phyloP scores from a whole-genome alignment of 1,140 invertebrate species.

The Anagrus nilaparvatae region DNA sequence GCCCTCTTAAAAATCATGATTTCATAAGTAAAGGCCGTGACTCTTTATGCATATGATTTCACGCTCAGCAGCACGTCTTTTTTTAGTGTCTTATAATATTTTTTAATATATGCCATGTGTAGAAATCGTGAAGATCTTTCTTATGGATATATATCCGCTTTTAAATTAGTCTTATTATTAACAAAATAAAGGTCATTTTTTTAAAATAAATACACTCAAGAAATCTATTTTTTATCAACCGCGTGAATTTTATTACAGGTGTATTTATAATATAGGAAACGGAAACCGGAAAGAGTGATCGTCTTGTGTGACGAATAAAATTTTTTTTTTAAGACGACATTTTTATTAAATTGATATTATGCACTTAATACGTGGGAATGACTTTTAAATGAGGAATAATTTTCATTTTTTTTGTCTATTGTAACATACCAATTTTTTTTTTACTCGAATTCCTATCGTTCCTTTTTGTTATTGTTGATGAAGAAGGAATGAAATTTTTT shows the following conservation, averaged over 20 bases:
- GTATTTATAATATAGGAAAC: constrained; percentile 16
- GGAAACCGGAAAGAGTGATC: constrained; percentile 24
- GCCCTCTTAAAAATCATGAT: no score
- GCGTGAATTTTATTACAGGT: neutral
- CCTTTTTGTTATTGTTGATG: constrained; percentile 2
- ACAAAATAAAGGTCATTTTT: neutral
- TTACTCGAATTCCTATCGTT: constrained; percentile 3
- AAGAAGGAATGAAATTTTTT: no score
- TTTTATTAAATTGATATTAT: neutral
- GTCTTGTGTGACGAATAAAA: constrained; percentile 18
- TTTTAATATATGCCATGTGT: constrained; percentile 32
- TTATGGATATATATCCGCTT: constrained; percentile 41
- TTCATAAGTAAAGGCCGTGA: no score
- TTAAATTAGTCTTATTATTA: constrained; percentile 33
- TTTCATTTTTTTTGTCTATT: constrained; percentile 8
- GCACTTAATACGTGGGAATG: neutral
- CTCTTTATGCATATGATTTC: constrained; percentile 45
- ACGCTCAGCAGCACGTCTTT: constrained; percentile 27
- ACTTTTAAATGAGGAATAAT: constrained; percentile 1
- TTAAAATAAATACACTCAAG: no score
- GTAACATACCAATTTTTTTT: constrained; percentile 4
- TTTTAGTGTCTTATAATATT: constrained; percentile 29
- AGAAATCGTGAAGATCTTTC: constrained; percentile 45
- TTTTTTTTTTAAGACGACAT: neutral
- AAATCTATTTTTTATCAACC: no score